Conservation (phyloP, 2,888 invertebrate genomes). For the Cyrtodaria siliqua region DNA sequence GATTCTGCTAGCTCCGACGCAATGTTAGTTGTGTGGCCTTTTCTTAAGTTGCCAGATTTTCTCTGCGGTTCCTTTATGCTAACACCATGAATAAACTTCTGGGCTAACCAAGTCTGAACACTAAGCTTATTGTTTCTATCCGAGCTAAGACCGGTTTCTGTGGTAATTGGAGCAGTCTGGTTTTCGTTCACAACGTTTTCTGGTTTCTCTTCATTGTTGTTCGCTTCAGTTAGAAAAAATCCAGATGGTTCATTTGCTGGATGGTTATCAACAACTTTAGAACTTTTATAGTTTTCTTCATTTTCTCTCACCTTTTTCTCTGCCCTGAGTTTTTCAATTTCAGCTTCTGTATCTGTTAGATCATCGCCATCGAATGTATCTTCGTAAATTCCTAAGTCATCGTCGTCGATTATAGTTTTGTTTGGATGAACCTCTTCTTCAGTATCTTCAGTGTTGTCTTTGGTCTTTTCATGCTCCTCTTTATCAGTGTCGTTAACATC, state of each 20-base stretch:
- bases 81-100: not conserved
- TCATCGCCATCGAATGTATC: conserved; percentile 61
- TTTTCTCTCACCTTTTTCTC: conserved; percentile 48
- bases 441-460: not conserved
- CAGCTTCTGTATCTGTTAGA: conserved; percentile 53
- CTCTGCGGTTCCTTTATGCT: no score
- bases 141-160: no score
- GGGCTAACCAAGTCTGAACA: conserved; percentile 1
- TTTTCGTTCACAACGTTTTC: no score
- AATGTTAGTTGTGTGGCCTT: conserved; percentile 29
- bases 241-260: no score
- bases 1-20: conserved; percentile 38
- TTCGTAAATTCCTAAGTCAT: conserved; percentile 61
- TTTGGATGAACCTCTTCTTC: not conserved
- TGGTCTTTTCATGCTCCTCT: not conserved
- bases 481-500: not conserved
- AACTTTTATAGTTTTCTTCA: conserved; percentile 24
- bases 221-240: no score
- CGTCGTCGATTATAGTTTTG: conserved; percentile 36
- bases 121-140: not conserved
- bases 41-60: no score
- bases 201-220: no score
- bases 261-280: not conserved
- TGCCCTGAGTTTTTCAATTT: conserved; percentile 40
- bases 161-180: no score